Evolutionary conservation across 2,113 vertebrate genomes (phyloP).

Genomic region (Neoarius graeffei): DNA sequence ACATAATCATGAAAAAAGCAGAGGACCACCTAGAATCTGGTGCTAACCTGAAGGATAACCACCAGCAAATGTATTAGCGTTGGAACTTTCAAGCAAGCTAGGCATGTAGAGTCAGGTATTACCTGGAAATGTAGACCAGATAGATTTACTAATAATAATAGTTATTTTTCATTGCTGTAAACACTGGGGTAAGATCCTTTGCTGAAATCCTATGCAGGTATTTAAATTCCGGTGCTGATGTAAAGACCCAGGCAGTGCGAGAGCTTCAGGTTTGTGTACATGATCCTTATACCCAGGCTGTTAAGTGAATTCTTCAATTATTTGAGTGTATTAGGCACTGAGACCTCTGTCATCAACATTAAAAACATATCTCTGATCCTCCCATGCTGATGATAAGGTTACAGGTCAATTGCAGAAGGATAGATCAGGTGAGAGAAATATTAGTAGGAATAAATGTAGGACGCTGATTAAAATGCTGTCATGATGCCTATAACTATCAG

Average conservation of each 20-base stretch:
- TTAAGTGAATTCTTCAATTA: not conserved
- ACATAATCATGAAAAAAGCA: not conserved
- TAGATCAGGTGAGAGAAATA: not conserved
- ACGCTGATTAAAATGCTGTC: not conserved
- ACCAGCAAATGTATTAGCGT: not conserved
- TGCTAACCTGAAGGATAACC: not conserved
- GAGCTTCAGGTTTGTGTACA: not conserved
- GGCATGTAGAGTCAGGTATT: not conserved
- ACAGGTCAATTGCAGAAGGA: not conserved
- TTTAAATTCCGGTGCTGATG: not conserved
- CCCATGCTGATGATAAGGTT: not conserved
- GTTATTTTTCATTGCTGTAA: not conserved
- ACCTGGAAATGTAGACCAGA: no score
- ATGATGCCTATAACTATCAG: not conserved
- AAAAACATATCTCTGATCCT: not conserved
- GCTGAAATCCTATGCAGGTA: not conserved
- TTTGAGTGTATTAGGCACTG: not conserved
- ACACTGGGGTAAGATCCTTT: not conserved
- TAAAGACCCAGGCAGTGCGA: not conserved
- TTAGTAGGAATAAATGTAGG: not conserved
- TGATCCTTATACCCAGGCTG: not conserved
- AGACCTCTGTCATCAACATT: not conserved
- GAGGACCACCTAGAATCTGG: not conserved
- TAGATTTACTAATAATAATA: no score
- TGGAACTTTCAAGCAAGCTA: not conserved